These are phyloP conservation scores for Anguilla anguilla DNA, from an alignment of 2,797 vertebrate genomes.

Conservation along the genomic window DNA sequence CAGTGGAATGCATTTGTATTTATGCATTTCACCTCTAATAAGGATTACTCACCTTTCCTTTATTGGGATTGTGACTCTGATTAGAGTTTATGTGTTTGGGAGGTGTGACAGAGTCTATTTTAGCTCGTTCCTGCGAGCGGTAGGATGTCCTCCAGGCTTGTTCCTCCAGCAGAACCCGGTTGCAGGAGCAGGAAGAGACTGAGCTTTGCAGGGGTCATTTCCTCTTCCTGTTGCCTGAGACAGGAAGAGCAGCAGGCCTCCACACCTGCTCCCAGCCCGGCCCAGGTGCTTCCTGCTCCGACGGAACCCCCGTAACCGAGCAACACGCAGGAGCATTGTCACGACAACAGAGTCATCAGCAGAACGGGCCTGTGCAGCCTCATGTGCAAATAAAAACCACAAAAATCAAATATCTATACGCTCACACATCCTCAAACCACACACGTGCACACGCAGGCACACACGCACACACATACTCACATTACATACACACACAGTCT, in stretches of 20 bases:
- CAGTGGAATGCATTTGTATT: too few relatives aligned
- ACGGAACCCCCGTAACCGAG: neutral
- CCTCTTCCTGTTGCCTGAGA: constrained; percentile 25
- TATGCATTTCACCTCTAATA: too few relatives aligned
- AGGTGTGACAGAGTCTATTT: neutral
- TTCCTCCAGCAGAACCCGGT: too few relatives aligned
- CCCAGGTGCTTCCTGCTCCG: constrained; percentile 30
- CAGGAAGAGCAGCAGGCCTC: neutral
- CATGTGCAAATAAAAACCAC: too few relatives aligned
- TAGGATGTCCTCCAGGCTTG: too few relatives aligned
- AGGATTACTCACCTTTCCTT: too few relatives aligned
- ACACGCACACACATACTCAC: too few relatives aligned
- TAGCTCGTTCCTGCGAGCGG: neutral
- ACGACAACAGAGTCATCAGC: too few relatives aligned
- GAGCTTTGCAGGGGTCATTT: neutral
- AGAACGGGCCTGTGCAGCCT: too few relatives aligned
- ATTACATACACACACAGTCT: neutral
- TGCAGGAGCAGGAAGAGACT: neutral
- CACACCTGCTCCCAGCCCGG: neutral
- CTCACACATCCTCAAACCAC: neutral
- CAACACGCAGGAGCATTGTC: neutral
- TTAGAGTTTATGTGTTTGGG: neutral
- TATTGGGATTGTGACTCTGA: too few relatives aligned
- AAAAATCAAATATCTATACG: too few relatives aligned
- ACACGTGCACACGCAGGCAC: too few relatives aligned